Evolutionary conservation across 2,888 invertebrate genomes (phyloP).

Genomic region (Bugula neritina): DNA sequence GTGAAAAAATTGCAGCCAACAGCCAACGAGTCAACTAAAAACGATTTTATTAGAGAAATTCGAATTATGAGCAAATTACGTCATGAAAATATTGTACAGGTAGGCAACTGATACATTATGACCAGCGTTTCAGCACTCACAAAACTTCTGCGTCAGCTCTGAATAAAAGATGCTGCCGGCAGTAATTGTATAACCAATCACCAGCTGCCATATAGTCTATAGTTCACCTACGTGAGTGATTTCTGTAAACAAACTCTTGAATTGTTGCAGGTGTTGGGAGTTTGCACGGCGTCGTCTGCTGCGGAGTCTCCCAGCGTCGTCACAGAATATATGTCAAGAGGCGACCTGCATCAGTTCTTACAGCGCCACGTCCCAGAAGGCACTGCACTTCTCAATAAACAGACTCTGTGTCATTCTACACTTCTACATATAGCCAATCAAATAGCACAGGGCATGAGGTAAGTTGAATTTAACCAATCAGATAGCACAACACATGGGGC

Average conservation of each 20-base stretch:
- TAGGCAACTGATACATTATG: constrained; percentile 38
- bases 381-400: constrained; percentile 14
- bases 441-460: constrained; percentile 60
- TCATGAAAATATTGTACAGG: constrained; percentile 76
- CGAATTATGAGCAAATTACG: constrained; percentile 76
- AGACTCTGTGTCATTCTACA: not conserved
- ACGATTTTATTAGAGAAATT: constrained; percentile 80
- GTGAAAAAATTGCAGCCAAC: constrained; percentile 77
- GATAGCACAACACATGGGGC: too few relatives aligned
- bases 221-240: too few relatives aligned
- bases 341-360: constrained; percentile 73
- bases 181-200: too few relatives aligned
- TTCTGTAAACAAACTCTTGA: too few relatives aligned
- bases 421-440: constrained; percentile 76
- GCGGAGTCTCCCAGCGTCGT: constrained; percentile 70
- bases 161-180: too few relatives aligned
- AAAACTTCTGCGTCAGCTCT: too few relatives aligned
- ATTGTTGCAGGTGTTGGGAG: constrained; percentile 2
- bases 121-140: too few relatives aligned
- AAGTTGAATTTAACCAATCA: too few relatives aligned
- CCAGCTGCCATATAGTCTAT: too few relatives aligned
- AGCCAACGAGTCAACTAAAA: constrained; percentile 66
- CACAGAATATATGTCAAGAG: constrained; percentile 81
- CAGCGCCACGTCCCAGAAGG: constrained; percentile 62
- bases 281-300: constrained; percentile 38